Evolutionary conservation across 2,888 invertebrate genomes (phyloP), one percentile per base, ranked within the genome.

Genomic region (Scaptomyza flava): DNA sequence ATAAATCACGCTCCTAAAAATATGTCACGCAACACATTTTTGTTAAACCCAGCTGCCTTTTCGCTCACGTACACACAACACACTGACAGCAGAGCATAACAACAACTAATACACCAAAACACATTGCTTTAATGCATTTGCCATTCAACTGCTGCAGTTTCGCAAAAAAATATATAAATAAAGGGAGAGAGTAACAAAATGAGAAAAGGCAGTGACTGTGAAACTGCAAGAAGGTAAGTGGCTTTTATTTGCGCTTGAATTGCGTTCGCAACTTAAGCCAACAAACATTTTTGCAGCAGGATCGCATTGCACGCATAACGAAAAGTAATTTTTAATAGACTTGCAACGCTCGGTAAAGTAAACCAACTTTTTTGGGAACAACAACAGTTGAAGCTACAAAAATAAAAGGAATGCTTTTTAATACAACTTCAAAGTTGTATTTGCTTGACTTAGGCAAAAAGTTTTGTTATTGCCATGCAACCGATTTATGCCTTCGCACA

Each of bases 401-500:
- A 31, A 31, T 34, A 38, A 14, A 14, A 9, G 23, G 20, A 60
- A 58, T 71, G 74, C 71, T 61, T 70, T 79, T 77, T 69, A 71
- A 77, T 73, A 66, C 68, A 83, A 83, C 72, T 83, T 72, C 51
- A 77, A 75, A 81, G 68, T 77, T 73, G 70, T 72, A 77, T 87
- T 82, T 87, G 77, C 88, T 71, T 77, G 82, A 83, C 82, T 85
- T 87, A 71, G 80, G 69, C 66, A 58, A 79, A 86, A 87, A 53
- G 77, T 79, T 79, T 87, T 83, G 67, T 66, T 84, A 59, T 68
- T 79, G 60, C 57, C 68, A 45, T 64, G 63, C 56, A 64, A 59
- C 64, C 38, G 52, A 61, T 54, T 50, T 47, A 20, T 12, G 11
- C 53, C 9, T 5, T 6, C 27, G 27, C 27, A 27, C 27, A 27